These are phyloP conservation scores for Tridacna gigas DNA, from an alignment of 2,888 invertebrate species.

Conservation along the genomic window DNA sequence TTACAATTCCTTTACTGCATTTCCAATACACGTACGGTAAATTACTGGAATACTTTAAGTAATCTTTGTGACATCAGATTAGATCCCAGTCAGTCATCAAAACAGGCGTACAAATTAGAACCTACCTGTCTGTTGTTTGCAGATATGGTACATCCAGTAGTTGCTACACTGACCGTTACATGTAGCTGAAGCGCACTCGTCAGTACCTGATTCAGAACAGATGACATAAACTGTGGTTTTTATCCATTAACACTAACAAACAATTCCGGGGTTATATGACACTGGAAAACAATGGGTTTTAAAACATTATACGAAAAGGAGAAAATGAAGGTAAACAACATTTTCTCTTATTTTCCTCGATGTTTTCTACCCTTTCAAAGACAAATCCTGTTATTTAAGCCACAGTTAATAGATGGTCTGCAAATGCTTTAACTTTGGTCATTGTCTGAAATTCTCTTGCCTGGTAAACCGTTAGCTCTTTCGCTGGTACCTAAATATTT, in stretches of 20 bases:
- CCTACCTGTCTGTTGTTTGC: not conserved
- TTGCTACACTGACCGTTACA: not conserved
- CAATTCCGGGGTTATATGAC: not conserved
- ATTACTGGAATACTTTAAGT: not conserved
- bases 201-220: conserved; percentile 2
- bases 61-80: not conserved
- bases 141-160: conserved; percentile 13
- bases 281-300: too few species aligned
- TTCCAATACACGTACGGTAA: not conserved
- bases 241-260: not conserved
- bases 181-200: conserved; percentile 1
- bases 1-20: not conserved
- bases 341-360: too few species aligned
- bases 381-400: too few species aligned
- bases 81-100: not conserved
- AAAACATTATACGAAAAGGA: too few species aligned
- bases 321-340: too few species aligned
- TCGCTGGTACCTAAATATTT: too few species aligned
- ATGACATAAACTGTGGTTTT: not conserved
- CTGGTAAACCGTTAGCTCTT: too few species aligned
- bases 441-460: too few species aligned
- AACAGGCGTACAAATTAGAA: not conserved
- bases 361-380: too few species aligned
- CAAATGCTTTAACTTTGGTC: too few species aligned
- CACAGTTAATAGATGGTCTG: too few species aligned